Evolutionary conservation across 2,113 vertebrate genomes (phyloP), one percentile per base, ranked within the genome.

Genomic region (Lipophrys pholis): DNA sequence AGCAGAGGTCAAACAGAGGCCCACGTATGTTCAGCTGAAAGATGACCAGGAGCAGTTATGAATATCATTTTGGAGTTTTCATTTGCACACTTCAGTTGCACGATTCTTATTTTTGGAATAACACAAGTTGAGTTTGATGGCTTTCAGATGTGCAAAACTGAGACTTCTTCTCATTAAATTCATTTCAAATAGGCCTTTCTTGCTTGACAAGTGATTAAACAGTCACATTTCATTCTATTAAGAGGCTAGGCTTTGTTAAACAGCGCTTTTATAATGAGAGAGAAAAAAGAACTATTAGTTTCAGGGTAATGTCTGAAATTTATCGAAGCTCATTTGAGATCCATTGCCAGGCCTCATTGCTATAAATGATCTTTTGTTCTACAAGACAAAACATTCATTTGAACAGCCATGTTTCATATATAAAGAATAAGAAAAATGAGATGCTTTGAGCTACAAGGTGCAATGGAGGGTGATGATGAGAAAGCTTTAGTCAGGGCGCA

Each of bases 181-280:
- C 8, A 66, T 73, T 73, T 73, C 39, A 71, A 83, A 69, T 6
- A 6, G 64, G 11, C 30, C 45, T 55, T 66, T 70, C 56, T 59
- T 5, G 1, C 38, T 60, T 71, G 48, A 70, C 74, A 60, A 58
- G 57, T 72, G 54, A 81, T 82, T 76, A 54, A 69, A 78, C 48
- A 78, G 8, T 68, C 61, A 78, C 66, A 17, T 76, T 76, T 80
- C 75, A 60, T 81, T 70, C 77, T 58, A 69, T 59, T 53, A 48
- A 61, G 43, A 70, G 76, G 64, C 17, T 8, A 1, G 51, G 66
- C 62, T 35, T 66, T 54, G 69, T 41, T 7, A 42, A 10, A 10
- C 7, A 6, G 41, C 41, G 14, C 38, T 4, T 39, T 14, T 39
- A 12, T 68, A 41, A 11, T 17, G 39, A 43, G 30, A 14, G 39